A percentile compares a stretch with the other conserved stretches of the same genome.
These are phyloP conservation scores for Microtus ochrogaster DNA, from an alignment of 2,113 vertebrate species.

Conservation along the genomic window DNA sequence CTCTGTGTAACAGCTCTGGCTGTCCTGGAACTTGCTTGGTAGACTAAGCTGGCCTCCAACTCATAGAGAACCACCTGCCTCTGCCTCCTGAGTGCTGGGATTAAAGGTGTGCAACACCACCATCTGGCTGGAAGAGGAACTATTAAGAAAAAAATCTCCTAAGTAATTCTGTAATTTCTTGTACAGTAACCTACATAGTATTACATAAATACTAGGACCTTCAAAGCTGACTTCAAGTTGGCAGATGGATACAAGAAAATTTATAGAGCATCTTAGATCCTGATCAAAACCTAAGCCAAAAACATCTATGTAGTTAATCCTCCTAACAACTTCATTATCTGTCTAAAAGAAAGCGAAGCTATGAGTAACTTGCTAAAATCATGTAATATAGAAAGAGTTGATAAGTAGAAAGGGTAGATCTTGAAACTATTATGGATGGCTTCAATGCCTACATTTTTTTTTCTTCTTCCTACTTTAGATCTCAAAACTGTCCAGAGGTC, in stretches of 20 bases:
- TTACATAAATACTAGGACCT: not conserved
- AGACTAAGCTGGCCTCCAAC: not conserved
- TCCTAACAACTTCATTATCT: not conserved
- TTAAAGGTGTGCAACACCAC: not conserved
- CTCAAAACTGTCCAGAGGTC: constrained; percentile 18
- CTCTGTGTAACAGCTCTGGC: not conserved
- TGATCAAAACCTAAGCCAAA: constrained; percentile 40
- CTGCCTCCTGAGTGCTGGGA: not conserved
- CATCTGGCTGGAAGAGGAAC: not conserved
- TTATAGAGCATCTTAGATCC: not conserved
- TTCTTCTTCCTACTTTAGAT: constrained; percentile 35
- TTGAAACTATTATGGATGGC: not conserved
- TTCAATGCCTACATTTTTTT: constrained; percentile 6
- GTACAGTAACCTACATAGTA: not conserved
- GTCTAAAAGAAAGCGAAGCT: constrained; percentile 4
- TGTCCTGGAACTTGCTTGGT: not conserved
- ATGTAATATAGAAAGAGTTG: not conserved
- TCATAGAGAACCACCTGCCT: not conserved
- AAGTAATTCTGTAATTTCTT: constrained; percentile 18
- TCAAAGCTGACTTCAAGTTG: constrained; percentile 24
- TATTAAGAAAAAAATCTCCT: constrained; percentile 17
- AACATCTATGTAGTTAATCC: not conserved
- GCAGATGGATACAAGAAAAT: constrained; percentile 46
- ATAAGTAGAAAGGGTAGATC: constrained; percentile 1
- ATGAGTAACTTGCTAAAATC: constrained; percentile 47